Evolutionary conservation across 2,113 vertebrate species (phyloP).

Genomic region (Motacilla alba): DNA sequence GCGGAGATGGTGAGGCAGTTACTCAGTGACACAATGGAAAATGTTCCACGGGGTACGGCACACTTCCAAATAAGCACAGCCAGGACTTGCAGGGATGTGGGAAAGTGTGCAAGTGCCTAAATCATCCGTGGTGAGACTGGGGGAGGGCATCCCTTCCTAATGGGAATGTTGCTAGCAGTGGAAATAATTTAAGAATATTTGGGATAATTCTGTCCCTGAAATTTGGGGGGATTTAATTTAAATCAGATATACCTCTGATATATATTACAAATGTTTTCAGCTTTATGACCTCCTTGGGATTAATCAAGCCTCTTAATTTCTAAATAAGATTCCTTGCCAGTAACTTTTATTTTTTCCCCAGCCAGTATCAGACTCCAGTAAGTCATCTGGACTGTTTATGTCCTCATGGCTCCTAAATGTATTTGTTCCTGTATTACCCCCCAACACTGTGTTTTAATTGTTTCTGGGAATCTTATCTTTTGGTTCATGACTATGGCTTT

Average conservation of each 20-base stretch:
- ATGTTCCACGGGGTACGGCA: fast-evolving
- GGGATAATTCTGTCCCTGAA: neutral
- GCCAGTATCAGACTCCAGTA: neutral
- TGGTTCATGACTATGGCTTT: neutral
- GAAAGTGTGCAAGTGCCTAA: fast-evolving
- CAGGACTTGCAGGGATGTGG: neutral
- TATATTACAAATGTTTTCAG: neutral
- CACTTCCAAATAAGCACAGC: neutral
- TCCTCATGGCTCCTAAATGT: neutral
- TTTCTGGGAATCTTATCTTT: neutral
- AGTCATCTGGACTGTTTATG: neutral
- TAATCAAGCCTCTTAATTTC: neutral
- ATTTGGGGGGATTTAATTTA: neutral
- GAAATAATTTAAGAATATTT: neutral
- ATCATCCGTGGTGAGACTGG: neutral
- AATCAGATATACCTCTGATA: neutral
- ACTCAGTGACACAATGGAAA: constrained; percentile 5
- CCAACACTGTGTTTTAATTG: neutral
- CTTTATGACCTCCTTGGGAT: neutral
- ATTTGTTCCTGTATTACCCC: neutral
- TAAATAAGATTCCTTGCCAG: neutral
- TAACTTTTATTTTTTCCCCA: neutral
- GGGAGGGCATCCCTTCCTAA: neutral
- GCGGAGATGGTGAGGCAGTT: neutral
- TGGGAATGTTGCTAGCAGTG: neutral